Percentiles rank a stretch among this genome's conserved stretches.
phyloP scores from a whole-genome alignment of 2,888 invertebrate genomes.

The Lepeophtheirus nordmannii region DNA sequence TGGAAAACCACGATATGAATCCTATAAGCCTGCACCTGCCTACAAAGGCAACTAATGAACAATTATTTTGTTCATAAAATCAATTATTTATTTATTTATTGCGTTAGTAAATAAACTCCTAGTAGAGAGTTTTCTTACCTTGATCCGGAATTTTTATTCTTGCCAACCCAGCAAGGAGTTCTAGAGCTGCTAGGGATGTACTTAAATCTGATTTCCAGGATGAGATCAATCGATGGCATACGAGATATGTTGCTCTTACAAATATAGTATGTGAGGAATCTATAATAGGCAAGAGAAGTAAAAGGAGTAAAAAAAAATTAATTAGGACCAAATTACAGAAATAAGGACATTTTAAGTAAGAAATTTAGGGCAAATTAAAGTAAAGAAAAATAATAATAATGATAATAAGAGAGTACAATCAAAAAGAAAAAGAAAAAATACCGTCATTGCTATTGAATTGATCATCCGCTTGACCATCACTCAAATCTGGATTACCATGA shows the following conservation, averaged over 20 bases:
- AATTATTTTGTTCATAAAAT: neutral
- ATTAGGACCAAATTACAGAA: neutral
- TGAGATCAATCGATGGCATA: conserved; percentile 83
- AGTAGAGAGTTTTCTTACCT: conserved; percentile 41
- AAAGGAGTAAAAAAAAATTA: neutral
- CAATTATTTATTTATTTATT: too few species aligned
- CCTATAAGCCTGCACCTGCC: neutral
- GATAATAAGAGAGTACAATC: neutral
- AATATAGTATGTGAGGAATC: conserved; percentile 75
- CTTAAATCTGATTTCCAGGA: conserved; percentile 91
- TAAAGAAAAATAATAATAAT: neutral
- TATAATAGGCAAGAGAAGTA: conserved; percentile 34
- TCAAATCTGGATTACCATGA: neutral
- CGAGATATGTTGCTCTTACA: conserved; percentile 77
- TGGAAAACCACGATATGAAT: conserved; percentile 5
- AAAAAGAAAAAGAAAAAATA: conserved; percentile 19
- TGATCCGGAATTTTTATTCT: conserved; percentile 73
- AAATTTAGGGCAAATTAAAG: neutral
- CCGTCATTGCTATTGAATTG: neutral
- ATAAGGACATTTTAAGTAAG: neutral
- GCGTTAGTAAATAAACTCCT: neutral
- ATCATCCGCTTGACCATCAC: neutral
- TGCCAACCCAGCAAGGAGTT: conserved; percentile 74
- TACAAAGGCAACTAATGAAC: neutral
- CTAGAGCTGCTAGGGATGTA: conserved; percentile 79